phyloP scores from a whole-genome alignment of 2,797 vertebrate species.

The Champsocephalus gunnari region DNA sequence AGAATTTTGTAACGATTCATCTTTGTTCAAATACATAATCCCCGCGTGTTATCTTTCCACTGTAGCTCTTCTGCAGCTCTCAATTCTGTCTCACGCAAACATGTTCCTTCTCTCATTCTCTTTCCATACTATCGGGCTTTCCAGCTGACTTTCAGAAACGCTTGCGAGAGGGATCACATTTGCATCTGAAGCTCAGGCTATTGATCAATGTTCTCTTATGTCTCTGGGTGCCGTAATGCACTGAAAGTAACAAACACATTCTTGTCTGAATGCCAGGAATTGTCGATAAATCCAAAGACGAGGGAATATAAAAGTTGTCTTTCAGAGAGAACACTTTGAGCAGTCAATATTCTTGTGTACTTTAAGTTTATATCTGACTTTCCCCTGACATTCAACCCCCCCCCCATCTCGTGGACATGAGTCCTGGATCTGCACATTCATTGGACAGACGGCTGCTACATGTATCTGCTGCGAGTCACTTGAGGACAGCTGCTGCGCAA shows the following conservation, averaged over 20 bases:
- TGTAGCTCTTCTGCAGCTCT: constrained; percentile 10
- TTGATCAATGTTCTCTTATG: constrained; percentile 20
- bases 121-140: not conserved
- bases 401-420: constrained; percentile 46
- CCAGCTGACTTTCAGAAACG: constrained; percentile 1
- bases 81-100: constrained; percentile 11
- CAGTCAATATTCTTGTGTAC: not conserved
- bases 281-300: not conserved
- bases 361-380: constrained; percentile 3
- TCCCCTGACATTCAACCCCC: not conserved
- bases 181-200: constrained; percentile 19
- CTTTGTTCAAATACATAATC: not conserved
- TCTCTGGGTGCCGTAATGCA: constrained; percentile 1
- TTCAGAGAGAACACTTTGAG: not conserved
- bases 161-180: not conserved
- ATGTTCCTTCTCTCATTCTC: not conserved
- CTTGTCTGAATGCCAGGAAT: not conserved
- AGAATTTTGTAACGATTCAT: not conserved
- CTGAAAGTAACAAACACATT: not conserved
- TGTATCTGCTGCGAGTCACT: constrained; percentile 34
- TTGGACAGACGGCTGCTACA: constrained; percentile 56
- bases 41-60: too few relatives aligned
- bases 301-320: not conserved
- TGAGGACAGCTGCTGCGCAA: not conserved
- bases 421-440: constrained; percentile 4